Evolutionary conservation across 1,140 invertebrate genomes (phyloP), one percentile per base, ranked within the genome.

Genomic region (Choristoneura fumiferana): DNA sequence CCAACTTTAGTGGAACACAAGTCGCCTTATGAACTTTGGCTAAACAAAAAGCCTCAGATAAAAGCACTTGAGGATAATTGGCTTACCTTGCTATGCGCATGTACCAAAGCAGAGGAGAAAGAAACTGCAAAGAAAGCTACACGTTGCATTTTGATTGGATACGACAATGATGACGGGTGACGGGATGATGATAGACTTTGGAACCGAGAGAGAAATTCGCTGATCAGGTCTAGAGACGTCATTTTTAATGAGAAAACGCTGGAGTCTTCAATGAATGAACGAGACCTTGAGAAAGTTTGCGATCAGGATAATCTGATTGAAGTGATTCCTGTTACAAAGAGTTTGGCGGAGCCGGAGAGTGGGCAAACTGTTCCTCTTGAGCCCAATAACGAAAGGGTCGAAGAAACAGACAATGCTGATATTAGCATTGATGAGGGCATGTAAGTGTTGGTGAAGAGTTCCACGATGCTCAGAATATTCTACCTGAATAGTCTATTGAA

Each of bases 61-160:
- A 56, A n/a, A 56, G 10, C 54, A 56, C 33, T 12, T 56, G 15
- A 56, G 38, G 18, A 56, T 56, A 8, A 56, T 56, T 12, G 36
- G 17, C 4, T 40, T 12, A 14, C 35, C 57, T 18, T 49, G 57
- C 62, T 37, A 60, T 54, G 29, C 43, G 4, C 57, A 58, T 40
- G 10, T 58, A 5, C 57, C 57, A 8, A 58, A 58, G 18, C 8
- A n/a, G 6, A 58, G 12, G 1, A 58, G 57, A 45, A 58, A 58
- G 33, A 58, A 58, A 54, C 40, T 62, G 38, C 67, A 78, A 22
- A 60, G 35, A 76, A 78, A 67, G 60, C 58, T 5, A 14, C 34
- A 38, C 63, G 37, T 15, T 35, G 39, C 33, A 64, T 55, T 53
- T 49, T 49, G 9, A 29, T 57, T 18, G 60, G 54, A 1, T 62